Conservation (phyloP, 2,888 invertebrate species). For the Volucella inanis region DNA sequence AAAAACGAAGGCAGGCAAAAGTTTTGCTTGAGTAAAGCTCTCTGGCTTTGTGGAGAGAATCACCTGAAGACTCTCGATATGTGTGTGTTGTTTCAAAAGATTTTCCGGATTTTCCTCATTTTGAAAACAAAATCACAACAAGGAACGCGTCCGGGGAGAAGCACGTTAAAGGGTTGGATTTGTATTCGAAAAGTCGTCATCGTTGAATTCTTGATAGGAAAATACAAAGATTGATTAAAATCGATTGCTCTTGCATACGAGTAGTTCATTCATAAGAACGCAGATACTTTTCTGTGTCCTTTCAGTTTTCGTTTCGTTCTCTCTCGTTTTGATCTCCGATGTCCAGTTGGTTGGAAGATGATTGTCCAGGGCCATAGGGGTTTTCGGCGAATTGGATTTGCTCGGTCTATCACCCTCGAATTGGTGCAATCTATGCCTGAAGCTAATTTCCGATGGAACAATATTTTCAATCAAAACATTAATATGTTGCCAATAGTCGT, state of each 20-base stretch:
- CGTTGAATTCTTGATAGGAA: constrained; percentile 36
- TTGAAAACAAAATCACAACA: constrained; percentile 64
- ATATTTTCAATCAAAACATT: constrained; percentile 72
- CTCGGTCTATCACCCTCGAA: constrained; percentile 67
- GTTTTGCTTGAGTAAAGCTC: neutral
- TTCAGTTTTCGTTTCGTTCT: constrained; percentile 2
- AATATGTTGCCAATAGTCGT: constrained; percentile 28
- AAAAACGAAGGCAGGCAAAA: constrained; percentile 30
- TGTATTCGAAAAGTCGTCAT: neutral
- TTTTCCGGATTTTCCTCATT: constrained; percentile 65
- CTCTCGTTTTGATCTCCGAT: neutral
- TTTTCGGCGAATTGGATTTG: constrained; percentile 42
- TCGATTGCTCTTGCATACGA: constrained; percentile 41
- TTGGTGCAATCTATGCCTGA: constrained; percentile 63
- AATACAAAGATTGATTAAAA: constrained; percentile 46
- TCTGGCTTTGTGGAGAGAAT: neutral
- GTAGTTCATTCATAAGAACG: neutral
- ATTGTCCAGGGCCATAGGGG: constrained; percentile 14
- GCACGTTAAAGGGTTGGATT: constrained; percentile 25
- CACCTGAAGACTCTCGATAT: constrained; percentile 6
- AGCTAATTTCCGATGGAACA: constrained; percentile 65
- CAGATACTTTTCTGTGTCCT: neutral
- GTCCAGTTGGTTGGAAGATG: neutral
- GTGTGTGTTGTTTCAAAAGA: constrained; percentile 49
- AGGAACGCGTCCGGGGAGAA: constrained; percentile 2